Conservation (phyloP, 2,888 invertebrate species). For the Eueremaeus valkanovi region DNA sequence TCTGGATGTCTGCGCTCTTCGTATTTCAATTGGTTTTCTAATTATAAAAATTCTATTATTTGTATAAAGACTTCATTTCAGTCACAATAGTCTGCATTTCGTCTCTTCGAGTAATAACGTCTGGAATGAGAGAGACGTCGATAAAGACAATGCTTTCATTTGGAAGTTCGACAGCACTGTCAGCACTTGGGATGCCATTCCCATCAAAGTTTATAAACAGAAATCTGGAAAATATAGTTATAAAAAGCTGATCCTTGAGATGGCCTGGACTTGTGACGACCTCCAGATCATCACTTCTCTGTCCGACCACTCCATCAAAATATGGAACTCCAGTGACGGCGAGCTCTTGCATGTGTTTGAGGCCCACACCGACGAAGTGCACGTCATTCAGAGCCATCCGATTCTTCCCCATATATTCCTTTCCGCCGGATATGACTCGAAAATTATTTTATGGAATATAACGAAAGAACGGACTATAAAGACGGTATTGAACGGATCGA, state of each 20-base stretch:
- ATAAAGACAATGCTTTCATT: conserved; percentile 89
- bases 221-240: conserved; percentile 43
- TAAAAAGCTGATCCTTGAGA: no score
- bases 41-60: no score
- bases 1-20: no score
- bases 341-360: conserved; percentile 56
- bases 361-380: conserved; percentile 88
- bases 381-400: conserved; percentile 89
- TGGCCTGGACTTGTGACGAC: conserved; percentile 89
- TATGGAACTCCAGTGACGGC: conserved; percentile 67
- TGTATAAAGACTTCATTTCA: conserved; percentile 82
- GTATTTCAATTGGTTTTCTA: no score
- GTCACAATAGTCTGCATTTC: conserved; percentile 85
- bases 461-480: conserved; percentile 52
- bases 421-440: conserved; percentile 95
- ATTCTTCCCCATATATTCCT: conserved; percentile 68
- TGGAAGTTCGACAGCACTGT: conserved; percentile 86
- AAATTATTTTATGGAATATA: conserved; percentile 59
- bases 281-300: conserved; percentile 82
- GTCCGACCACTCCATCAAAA: conserved; percentile 71
- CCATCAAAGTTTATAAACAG: conserved; percentile 60
- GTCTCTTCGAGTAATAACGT: no score
- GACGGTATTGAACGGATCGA: conserved; percentile 42
- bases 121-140: no score
- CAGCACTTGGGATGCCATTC: conserved; percentile 80